phyloP scores from a whole-genome alignment of 2,113 vertebrate genomes.

The Sinocyclocheilus grahami region DNA sequence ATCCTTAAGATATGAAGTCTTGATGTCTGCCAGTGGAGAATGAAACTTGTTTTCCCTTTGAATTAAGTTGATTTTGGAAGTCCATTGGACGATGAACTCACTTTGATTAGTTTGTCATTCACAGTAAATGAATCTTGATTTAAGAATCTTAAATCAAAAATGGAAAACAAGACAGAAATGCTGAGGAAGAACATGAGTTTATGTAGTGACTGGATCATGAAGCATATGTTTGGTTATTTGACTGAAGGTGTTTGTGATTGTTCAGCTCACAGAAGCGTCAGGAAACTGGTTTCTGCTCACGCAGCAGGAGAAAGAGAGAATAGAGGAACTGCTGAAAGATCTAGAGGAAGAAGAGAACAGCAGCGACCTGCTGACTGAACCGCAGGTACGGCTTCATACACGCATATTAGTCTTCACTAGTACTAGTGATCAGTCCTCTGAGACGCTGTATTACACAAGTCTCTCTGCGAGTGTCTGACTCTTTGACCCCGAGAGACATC shows the following conservation, averaged over 20 bases:
- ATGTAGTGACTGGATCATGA: not conserved
- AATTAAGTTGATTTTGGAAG: too few relatives aligned
- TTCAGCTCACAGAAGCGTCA: constrained; percentile 81
- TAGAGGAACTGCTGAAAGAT: constrained; percentile 83
- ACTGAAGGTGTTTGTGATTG: constrained; percentile 32
- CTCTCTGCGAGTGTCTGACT: constrained; percentile 53
- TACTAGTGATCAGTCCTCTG: too few relatives aligned
- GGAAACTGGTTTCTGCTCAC: constrained; percentile 78
- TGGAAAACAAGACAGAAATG: too few relatives aligned
- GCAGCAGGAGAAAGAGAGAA: constrained; percentile 80
- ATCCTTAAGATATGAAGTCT: too few relatives aligned
- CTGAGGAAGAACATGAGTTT: too few relatives aligned
- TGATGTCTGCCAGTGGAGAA: too few relatives aligned
- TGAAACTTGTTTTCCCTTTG: too few relatives aligned
- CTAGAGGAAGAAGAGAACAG: constrained; percentile 68
- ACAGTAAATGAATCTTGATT: too few relatives aligned
- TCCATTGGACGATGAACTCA: too few relatives aligned
- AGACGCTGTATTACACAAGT: not conserved
- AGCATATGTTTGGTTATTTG: not conserved
- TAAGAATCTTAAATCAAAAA: too few relatives aligned
- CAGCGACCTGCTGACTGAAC: not conserved
- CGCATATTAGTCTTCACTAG: too few relatives aligned
- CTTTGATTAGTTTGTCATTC: too few relatives aligned
- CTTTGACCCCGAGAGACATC: not conserved
- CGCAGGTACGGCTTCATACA: constrained; percentile 24